Base-by-base conservation (phyloP, 2,888 invertebrate species). In the Caenorhabditis virilis region DNA sequence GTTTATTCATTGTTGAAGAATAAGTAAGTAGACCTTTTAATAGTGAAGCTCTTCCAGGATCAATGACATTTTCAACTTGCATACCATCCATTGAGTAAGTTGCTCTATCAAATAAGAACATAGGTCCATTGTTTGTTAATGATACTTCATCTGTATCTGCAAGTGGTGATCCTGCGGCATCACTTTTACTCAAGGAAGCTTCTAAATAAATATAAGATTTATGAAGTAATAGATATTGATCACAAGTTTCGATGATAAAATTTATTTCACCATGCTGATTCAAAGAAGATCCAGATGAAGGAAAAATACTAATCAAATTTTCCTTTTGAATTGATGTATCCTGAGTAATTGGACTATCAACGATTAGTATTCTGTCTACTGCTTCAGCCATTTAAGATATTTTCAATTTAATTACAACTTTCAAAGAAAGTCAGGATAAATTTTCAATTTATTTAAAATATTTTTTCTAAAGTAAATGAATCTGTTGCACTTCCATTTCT, bases 11-110 rank as follows among this genome's bases (percentile, higher is more conserved):
- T 13, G 72, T 71, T 49, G 26, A 45, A 63, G 46, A 70, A 66
- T 51, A 50, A 41, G 50, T 50, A 26, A 50, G 41, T 9, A 71
- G 51, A 13, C 72, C 74, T 71, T 75, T 75, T 30, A 71, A 36
- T 22, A 75, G 66, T 61, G 41, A 36, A 42, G 72, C 73, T 62
- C 69, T 64, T 42, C 72, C 72, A 54, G 73, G 72, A 75, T 75
- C 73, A 39, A 50, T 50, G 27, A 41, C 41, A 41, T 41, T 50
- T 50, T 50, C 50, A 41, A 50, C 50, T 50, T 50, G 39, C 39
- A 50, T 50, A 50, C 68, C 68, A 70, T 67, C 69, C 57, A 67
- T 61, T 20, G 41, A 41, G 50, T 70, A 70, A 64, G 53, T 70
- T 47, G 55, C 55, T 71, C 69, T 52, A 69, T 66, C 66, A 66